These are phyloP conservation scores for Tupaia chinensis DNA, from an alignment of 2,113 vertebrate genomes.

Conservation along the genomic window DNA sequence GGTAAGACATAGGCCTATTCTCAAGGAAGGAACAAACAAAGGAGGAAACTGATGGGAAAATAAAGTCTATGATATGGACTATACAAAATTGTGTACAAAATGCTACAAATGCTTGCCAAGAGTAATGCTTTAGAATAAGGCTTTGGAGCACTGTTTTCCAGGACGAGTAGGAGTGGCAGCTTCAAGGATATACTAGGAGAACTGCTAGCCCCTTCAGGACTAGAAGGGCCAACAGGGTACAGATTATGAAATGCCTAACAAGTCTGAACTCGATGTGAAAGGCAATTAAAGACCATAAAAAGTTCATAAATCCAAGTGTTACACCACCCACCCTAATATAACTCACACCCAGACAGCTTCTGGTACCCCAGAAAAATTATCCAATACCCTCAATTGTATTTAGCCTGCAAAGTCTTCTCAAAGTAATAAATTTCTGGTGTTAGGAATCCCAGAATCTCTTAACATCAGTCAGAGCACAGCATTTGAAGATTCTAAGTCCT, in stretches of 20 bases:
- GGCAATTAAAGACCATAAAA: conserved; percentile 47
- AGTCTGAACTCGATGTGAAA: conserved; percentile 51
- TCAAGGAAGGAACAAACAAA: conserved; percentile 17
- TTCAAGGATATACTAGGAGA: neutral
- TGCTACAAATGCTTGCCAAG: neutral
- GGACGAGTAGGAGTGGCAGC: neutral
- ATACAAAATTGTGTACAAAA: neutral
- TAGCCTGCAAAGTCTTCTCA: conserved; percentile 28
- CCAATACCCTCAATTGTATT: neutral
- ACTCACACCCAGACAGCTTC: conserved; percentile 40
- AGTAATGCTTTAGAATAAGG: neutral
- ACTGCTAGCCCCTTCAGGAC: neutral
- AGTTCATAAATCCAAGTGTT: neutral
- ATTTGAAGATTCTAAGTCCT: neutral
- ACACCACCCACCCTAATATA: conserved; percentile 10
- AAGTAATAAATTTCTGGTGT: neutral
- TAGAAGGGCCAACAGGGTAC: neutral
- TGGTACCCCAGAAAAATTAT: conserved; percentile 39
- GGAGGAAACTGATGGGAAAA: neutral
- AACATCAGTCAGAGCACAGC: neutral
- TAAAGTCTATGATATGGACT: neutral
- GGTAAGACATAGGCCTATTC: neutral
- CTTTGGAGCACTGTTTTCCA: neutral
- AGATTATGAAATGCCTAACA: conserved; percentile 18
- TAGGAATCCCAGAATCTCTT: neutral